Evolutionary conservation across 2,797 vertebrate species (phyloP), one percentile per base, ranked within the genome.

Genomic region (Sebastiscus albofasciatus): DNA sequence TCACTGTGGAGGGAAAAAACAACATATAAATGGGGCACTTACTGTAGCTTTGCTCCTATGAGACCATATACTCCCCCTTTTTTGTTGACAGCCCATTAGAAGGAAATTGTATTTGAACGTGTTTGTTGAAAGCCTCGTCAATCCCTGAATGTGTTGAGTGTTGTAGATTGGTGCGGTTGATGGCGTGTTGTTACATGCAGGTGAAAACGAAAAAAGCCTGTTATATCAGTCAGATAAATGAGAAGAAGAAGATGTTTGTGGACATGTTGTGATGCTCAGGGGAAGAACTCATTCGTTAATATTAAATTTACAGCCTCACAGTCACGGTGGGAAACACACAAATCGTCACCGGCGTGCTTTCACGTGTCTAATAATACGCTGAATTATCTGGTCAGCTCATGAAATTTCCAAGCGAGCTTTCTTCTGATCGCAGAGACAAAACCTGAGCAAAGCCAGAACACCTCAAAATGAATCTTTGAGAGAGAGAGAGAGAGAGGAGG

Each of bases 391-490:
- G 29, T 74, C 67, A 70, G 72, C 56, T 78, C n/a, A 75, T 85
- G 68, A 61, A 60, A 42, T 70, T 39, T 10, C 39, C 29, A n/a
- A 73, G 22, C 7, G 3, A 84, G 75, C 49, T 31, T 71, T 81
- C 72, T 69, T 88, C 67, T 84, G 72, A 82, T 83, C 24, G 13
- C 67, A 54, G 24, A 64, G 55, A 70, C 49, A 67, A 77, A 87
- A 89, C 74, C 56, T 88, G 91, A 94, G 89, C 52, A 84, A 92
- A 93, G 75, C 84, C 90, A 95, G 90, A 93, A 75, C 87, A 76
- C 79, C 77, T 82, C 81, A 90, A 73, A 92, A 87, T 61, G 39
- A 92, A 92, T 92, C 86, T 91, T 33, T 49, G 72, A 72, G 80
- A 36, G 67, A 64, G 58, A 29, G 79, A 55, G 33, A 22, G 36